These are phyloP conservation scores for Popillia japonica DNA, from an alignment of 1,140 invertebrate genomes.

Conservation along the genomic window DNA sequence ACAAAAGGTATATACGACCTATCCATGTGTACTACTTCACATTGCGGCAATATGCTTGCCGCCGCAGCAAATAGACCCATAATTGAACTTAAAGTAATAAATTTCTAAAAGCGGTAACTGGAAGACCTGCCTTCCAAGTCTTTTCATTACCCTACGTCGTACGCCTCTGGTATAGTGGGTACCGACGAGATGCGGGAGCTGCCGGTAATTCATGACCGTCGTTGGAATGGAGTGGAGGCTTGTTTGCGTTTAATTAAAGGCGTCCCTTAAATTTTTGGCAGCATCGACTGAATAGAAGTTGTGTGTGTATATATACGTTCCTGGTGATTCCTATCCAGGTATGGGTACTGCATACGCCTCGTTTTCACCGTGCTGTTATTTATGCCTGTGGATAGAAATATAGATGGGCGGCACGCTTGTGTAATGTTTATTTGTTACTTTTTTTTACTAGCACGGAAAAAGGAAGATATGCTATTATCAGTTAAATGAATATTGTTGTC, in stretches of 20 bases:
- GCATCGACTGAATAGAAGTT: not conserved
- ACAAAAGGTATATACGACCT: not conserved
- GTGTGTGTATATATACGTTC: not conserved
- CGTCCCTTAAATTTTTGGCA: conserved; percentile 20
- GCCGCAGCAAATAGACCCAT: conserved; percentile 23
- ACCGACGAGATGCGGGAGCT: not conserved
- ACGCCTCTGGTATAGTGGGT: not conserved
- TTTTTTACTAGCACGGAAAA: too few species aligned
- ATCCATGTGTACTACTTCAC: not conserved
- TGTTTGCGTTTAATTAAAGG: conserved; percentile 30
- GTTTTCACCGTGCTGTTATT: too few species aligned
- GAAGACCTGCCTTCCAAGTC: conserved; percentile 13
- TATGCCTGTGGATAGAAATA: too few species aligned
- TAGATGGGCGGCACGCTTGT: too few species aligned
- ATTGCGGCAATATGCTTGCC: not conserved
- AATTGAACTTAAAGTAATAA: conserved; percentile 16
- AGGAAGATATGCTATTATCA: too few species aligned
- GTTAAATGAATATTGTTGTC: too few species aligned
- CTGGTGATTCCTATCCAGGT: too few species aligned
- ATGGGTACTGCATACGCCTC: too few species aligned
- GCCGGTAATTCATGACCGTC: conserved; percentile 14
- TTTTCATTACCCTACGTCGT: not conserved
- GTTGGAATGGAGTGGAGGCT: conserved; percentile 13
- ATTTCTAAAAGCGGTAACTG: conserved; percentile 20
- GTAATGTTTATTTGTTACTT: too few species aligned